phyloP scores from a whole-genome alignment of 2,888 invertebrate species.

The Thyatira batis region DNA sequence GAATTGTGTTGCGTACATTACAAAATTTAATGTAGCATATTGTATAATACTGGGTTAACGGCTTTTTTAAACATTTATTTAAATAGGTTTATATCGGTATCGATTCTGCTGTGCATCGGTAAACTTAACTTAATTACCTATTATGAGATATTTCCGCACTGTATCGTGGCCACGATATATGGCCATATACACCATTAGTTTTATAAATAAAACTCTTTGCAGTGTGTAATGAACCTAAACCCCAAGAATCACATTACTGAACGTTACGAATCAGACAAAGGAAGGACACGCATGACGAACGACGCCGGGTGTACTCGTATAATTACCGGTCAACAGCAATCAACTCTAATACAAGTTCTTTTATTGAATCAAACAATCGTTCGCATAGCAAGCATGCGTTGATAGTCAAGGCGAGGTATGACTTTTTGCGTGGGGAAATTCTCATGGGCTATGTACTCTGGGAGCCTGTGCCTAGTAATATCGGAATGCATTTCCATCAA shows the following conservation, averaged over 20 bases:
- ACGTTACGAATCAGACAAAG: slow-evolving; percentile 23
- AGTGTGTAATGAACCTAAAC: background rate
- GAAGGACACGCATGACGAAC: slow-evolving; percentile 24
- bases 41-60: background rate
- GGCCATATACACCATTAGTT: background rate
- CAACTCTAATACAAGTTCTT: background rate
- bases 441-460: too few relatives aligned
- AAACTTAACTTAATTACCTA: too few relatives aligned
- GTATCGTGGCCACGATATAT: too few relatives aligned
- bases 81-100: too few relatives aligned
- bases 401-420: too few relatives aligned
- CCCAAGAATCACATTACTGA: background rate
- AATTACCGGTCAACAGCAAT: slow-evolving; percentile 11
- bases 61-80: background rate
- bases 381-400: too few relatives aligned
- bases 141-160: background rate
- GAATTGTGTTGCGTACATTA: background rate
- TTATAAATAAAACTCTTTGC: background rate
- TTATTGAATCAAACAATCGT: background rate
- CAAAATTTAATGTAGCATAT: background rate
- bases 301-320: slow-evolving; percentile 16
- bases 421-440: too few relatives aligned
- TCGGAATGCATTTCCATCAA: too few relatives aligned
- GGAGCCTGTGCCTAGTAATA: too few relatives aligned
- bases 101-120: too few relatives aligned